Percentiles rank a stretch among this genome's conserved stretches.
Evolutionary conservation across 92 coral and sea anemone species (phyloP).

Genomic region (Porites lobata): DNA sequence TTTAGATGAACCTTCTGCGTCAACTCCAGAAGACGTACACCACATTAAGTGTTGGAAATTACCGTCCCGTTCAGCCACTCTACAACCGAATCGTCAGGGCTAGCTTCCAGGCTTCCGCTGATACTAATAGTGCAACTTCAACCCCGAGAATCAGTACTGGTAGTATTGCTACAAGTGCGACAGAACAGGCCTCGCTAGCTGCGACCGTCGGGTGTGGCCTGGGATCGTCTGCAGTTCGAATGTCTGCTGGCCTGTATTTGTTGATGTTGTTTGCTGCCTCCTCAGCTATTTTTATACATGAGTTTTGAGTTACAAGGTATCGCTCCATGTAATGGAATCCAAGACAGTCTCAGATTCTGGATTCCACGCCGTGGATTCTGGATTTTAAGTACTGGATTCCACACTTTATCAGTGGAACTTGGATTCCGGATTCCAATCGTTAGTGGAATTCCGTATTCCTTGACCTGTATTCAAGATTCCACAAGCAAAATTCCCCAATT

Average conservation of each 20-base stretch:
- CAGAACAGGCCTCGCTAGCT: neutral
- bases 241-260: neutral
- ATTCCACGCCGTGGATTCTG: too few species aligned
- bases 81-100: conserved; percentile 65
- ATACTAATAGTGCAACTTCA: too few species aligned
- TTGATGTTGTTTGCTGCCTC: neutral
- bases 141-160: neutral
- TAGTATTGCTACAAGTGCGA: neutral
- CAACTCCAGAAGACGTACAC: neutral
- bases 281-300: too few species aligned
- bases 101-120: conserved; percentile 35
- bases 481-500: too few species aligned
- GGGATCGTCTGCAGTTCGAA: neutral
- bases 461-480: too few species aligned
- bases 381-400: too few species aligned
- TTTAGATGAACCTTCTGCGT: conserved; percentile 16
- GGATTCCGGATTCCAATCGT: too few species aligned
- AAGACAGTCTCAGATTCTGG: too few species aligned
- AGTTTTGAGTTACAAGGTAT: too few species aligned
- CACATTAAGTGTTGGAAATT: conserved; percentile 44
- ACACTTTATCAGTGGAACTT: too few species aligned
- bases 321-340: too few species aligned
- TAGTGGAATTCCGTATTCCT: too few species aligned
- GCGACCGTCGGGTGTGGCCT: neutral
- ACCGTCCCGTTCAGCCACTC: conserved; percentile 74